Evolutionary conservation across 2,797 vertebrate species (phyloP), one percentile per base, ranked within the genome.

Genomic region (Acipenser transmontanus): DNA sequence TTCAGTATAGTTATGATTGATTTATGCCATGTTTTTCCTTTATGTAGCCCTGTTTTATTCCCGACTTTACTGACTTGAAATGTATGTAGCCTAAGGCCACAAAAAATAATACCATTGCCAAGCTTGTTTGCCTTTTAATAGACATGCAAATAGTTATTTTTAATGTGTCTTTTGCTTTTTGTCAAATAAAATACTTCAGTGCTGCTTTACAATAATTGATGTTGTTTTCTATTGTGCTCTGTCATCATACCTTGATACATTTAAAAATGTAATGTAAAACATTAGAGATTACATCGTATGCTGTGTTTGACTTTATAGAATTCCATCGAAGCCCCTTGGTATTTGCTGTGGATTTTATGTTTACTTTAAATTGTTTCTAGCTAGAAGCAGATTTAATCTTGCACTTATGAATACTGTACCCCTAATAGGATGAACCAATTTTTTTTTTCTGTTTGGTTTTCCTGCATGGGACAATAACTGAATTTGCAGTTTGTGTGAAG

Each of bases 51-150:
- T 80, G 81, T 80, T 84, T 81, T 81, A 82, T 76, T 76, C 77
- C 72, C 81, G 73, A 34, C 34, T 80, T 77, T 70, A 73, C 79
- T 78, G 78, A 79, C 80, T 71, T 76, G 81, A 79, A 87, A 86
- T 80, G 84, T 86, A 84, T 70, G 79, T 85, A 88, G 89, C 91
- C 89, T n/a, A 71, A 81, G 91, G 91, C 88, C 73, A 79, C 78
- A 69, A 70, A 10, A 76, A 86, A 75, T 86, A 82, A 85, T 62
- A 62, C 59, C 62, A 56, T 47, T 63, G 34, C 11, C 47, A 65
- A 59, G 12, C 14, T 8, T 50, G 54, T 57, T 11, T 12, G 11
- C 11, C 11, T 57, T 57, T 12, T 57, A 57, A 57, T 57, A 12
- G 54, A 57, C 54, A 57, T 17, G 17, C 17, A 34, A 34, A 34